Evolutionary conservation across 2,113 vertebrate genomes (phyloP), one percentile per base, ranked within the genome.

Genomic region (Chionodraco myersi): DNA sequence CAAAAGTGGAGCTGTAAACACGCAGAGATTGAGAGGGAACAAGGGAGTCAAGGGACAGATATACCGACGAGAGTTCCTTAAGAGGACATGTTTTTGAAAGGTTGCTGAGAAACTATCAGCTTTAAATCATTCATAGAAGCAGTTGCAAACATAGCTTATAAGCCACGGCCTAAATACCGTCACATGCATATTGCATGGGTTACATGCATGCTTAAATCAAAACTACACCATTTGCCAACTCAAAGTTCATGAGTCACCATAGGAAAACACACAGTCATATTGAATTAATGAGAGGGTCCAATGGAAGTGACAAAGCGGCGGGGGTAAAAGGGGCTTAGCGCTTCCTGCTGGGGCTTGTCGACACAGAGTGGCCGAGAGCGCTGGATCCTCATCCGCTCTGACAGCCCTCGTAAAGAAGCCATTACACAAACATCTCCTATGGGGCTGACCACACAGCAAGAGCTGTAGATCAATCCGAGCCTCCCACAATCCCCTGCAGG

Each of bases 371-470:
- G 74, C 77, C 67, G 52, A 70, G 75, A 86, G 72, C 48, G 34
- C 71, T n/a, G 76, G 85, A 88, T 86, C 84, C 81, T 92, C 88
- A 84, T 92, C 87, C 49, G 77, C 82, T 77, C 65, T 85, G 88
- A 93, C 88, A 87, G 91, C 71, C 5, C 86, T 91, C 84, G 75
- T 90, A 89, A 85, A 92, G 88, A 86, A 85, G 23, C 84, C 86
- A 86, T 91, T 92, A 93, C 80, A 78, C 86, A 88, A 90, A 91
- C 87, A 85, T 82, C 66, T 88, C 91, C 91, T 86, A 57, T 83
- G 90, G 90, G 91, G 84, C 56, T 81, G 89, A 86, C 85, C 88
- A 65, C 89, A 86, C 89, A 69, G 82, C 59, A 41, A 70, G 88
- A 82, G 87, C 79, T 5, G 83, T 44, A 74, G 84, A 90, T 90